These are phyloP conservation scores for Calliopum simillimum DNA, from an alignment of 2,888 invertebrate species.

Conservation along the genomic window DNA sequence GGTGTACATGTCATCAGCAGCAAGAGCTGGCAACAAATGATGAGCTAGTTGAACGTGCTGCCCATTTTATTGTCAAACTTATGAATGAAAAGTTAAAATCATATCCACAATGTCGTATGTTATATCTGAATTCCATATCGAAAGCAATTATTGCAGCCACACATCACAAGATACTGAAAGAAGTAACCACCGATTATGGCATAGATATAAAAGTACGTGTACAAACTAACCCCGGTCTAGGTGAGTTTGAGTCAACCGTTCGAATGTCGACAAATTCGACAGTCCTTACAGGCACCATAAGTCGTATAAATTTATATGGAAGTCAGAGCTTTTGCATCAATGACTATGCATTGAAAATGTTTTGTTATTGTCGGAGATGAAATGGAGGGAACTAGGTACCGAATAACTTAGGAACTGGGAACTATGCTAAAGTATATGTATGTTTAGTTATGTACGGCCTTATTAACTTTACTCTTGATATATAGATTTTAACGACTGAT, in stretches of 20 bases:
- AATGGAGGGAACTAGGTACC: background rate
- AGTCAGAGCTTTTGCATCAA: slow-evolving; percentile 82
- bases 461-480: no score
- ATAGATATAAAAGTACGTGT: slow-evolving; percentile 67
- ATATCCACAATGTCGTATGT: slow-evolving; percentile 75
- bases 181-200: slow-evolving; percentile 59
- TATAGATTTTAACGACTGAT: no score
- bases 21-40: slow-evolving; percentile 71
- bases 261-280: slow-evolving; percentile 65
- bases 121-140: slow-evolving; percentile 73
- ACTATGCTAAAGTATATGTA: background rate
- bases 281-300: slow-evolving; percentile 74
- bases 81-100: slow-evolving; percentile 75
- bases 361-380: slow-evolving; percentile 77
- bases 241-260: slow-evolving; percentile 82
- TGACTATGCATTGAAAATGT: slow-evolving; percentile 80
- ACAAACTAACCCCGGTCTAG: slow-evolving; percentile 70
- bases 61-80: slow-evolving; percentile 72
- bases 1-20: slow-evolving; percentile 87
- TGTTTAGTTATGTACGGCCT: no score
- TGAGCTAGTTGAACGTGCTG: slow-evolving; percentile 71
- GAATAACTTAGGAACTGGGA: background rate
- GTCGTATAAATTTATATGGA: slow-evolving; percentile 84
- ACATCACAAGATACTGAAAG: slow-evolving; percentile 61
- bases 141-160: slow-evolving; percentile 75